Base-by-base conservation (phyloP, 1,140 invertebrate genomes). In the Drosophila littoralis region DNA sequence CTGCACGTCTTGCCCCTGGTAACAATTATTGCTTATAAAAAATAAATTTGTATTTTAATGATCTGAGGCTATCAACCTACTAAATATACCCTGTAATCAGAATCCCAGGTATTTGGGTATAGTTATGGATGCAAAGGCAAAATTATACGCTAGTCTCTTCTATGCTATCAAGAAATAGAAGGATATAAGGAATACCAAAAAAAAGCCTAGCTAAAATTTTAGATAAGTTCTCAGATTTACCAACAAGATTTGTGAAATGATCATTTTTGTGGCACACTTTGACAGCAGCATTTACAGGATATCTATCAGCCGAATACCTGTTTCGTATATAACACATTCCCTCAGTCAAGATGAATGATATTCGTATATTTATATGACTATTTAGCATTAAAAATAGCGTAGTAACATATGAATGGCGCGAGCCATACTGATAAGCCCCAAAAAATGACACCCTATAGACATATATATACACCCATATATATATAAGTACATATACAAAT, bases 351-450 rank as follows among this genome's bases (percentile, higher is more conserved):
- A 35, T 65, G 15, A 61, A 74, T 68, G 51, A 59, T 75, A 64
- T 51, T 43, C 54, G 33, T n/a, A 59, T 28, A 51, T 43, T 51
- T 48, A 33, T 36, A 17, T 22, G 42, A 60, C 9, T 42, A 10
- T 42, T 50, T 48, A 76, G 22, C 35, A 45, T 71, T 81, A 77
- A 84, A 84, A 84, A 84, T 80, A 84, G 77, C 79, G 46, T 51
- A 43, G 51, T 46, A 73, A 69, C 81, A 84, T 85, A 69, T 85
- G 81, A 81, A 65, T 85, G 81, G 81, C 81, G 81, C 81, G 81
- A 85, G 81, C 75, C 74, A 38, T 38, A 36, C 40, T 81, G 81
- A 85, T 85, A 85, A 75, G 42, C 50, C 7, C 9, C 15, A n/a
- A 42, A 50, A 70, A 66, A 45, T 45, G 13, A 59, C 42, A 45